These are phyloP conservation scores for Anneissia japonica DNA, from an alignment of 35 echinoderm and acorn worm genomes.

Conservation along the genomic window DNA sequence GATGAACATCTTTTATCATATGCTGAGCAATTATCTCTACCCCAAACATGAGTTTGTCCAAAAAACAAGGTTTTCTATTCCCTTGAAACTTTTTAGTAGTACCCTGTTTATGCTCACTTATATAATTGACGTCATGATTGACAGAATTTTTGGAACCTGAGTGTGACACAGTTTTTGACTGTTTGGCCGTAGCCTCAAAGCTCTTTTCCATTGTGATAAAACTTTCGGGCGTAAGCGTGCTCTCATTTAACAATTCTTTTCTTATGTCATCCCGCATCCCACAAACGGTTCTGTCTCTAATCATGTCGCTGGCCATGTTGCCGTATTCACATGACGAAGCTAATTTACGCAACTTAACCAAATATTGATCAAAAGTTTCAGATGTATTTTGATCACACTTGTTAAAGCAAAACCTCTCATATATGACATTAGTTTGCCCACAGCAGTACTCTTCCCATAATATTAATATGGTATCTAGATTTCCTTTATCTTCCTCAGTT, in stretches of 20 bases:
- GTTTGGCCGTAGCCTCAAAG: not conserved
- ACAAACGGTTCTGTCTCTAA: conserved; percentile 31
- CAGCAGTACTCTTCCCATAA: conserved; percentile 33
- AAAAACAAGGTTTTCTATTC: too few relatives aligned
- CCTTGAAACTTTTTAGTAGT: not conserved
- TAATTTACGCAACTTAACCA: conserved; percentile 12
- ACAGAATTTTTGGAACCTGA: too few relatives aligned
- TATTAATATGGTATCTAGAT: conserved; percentile 14
- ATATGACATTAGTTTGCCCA: conserved; percentile 44
- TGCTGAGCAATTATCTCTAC: conserved; percentile 15
- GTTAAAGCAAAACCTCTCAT: conserved; percentile 38
- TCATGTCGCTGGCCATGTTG: not conserved
- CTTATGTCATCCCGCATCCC: conserved; percentile 7
- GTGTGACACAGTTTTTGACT: not conserved
- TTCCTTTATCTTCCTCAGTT: not conserved
- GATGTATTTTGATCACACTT: conserved; percentile 12
- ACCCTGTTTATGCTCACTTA: conserved; percentile 18
- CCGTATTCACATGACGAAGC: conserved; percentile 31
- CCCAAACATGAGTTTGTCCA: too few relatives aligned
- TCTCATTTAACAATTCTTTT: not conserved
- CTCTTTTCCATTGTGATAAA: not conserved
- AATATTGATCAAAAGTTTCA: conserved; percentile 28
- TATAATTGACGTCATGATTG: too few relatives aligned
- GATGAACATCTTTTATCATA: conserved; percentile 28
- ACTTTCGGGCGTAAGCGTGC: not conserved